A percentile compares a stretch with the other conserved stretches of the same genome.
phyloP scores from a whole-genome alignment of 2,888 invertebrate species.

The Clunio marinus region DNA sequence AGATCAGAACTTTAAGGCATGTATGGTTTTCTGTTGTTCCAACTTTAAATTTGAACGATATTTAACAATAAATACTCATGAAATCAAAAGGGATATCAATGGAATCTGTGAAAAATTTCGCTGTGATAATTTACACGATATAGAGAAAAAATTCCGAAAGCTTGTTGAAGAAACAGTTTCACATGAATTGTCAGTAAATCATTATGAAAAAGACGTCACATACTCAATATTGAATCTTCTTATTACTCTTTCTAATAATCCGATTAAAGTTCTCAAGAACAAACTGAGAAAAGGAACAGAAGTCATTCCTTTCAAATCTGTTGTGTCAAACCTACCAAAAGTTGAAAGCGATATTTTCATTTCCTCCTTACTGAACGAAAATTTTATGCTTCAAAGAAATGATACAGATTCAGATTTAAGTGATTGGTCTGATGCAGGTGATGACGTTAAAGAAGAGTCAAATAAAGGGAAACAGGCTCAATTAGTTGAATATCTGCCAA shows the following conservation, averaged over 20 bases:
- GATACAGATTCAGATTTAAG: slow-evolving; percentile 41
- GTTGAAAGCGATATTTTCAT: not conserved
- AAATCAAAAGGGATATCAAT: slow-evolving; percentile 51
- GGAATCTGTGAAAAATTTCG: slow-evolving; percentile 52
- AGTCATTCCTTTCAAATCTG: not conserved
- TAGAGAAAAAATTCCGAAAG: slow-evolving; percentile 50
- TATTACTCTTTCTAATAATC: slow-evolving; percentile 49
- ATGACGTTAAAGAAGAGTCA: not conserved
- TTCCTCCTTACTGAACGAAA: not conserved
- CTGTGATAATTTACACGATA: slow-evolving; percentile 52
- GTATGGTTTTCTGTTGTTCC: slow-evolving; percentile 49
- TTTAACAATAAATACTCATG: slow-evolving; percentile 52
- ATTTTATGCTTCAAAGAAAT: slow-evolving; percentile 14
- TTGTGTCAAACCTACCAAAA: not conserved
- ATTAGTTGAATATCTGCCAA: too few species aligned
- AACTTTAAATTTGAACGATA: slow-evolving; percentile 53
- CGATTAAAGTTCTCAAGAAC: slow-evolving; percentile 45
- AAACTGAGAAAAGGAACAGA: not conserved
- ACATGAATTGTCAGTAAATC: slow-evolving; percentile 45
- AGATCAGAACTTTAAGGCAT: slow-evolving; percentile 48
- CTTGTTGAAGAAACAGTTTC: slow-evolving; percentile 46
- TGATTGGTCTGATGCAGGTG: slow-evolving; percentile 49
- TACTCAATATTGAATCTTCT: slow-evolving; percentile 54
- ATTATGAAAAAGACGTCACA: slow-evolving; percentile 51
- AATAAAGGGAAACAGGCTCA: slow-evolving; percentile 37